Evolutionary conservation across 2,888 invertebrate genomes (phyloP).

Genomic region (Eretmocerus hayati): DNA sequence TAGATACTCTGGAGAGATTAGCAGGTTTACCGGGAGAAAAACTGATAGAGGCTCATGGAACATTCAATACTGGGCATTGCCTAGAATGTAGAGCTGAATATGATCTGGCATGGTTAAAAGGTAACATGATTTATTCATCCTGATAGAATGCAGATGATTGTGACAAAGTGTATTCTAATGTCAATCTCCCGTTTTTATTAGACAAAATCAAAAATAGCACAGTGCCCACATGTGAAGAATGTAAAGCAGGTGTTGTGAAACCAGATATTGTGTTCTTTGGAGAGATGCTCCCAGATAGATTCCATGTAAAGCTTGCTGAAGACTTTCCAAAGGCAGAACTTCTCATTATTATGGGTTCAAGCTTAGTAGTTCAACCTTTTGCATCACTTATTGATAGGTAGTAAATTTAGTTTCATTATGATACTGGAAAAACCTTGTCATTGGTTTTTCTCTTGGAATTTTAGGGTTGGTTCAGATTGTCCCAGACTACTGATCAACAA

Average conservation of each 20-base stretch:
- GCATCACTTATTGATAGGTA: conserved; percentile 78
- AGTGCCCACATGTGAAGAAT: conserved; percentile 71
- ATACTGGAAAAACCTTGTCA: neutral
- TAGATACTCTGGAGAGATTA: conserved; percentile 84
- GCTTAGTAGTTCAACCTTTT: conserved; percentile 90
- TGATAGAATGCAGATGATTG: neutral
- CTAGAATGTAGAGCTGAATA: conserved; percentile 67
- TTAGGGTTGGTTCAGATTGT: conserved; percentile 61
- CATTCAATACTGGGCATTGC: conserved; percentile 84
- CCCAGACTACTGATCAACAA: conserved; percentile 83
- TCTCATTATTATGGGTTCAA: conserved; percentile 91
- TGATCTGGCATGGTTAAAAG: conserved; percentile 79
- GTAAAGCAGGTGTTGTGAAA: conserved; percentile 73
- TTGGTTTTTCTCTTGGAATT: neutral
- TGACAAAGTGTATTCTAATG: conserved; percentile 1
- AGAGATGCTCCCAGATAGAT: conserved; percentile 75
- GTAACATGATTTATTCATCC: conserved; percentile 42
- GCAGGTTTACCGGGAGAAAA: conserved; percentile 79
- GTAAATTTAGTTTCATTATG: neutral
- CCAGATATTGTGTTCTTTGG: conserved; percentile 97
- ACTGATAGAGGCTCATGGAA: conserved; percentile 91
- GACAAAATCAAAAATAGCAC: conserved; percentile 66
- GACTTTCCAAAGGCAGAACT: conserved; percentile 86
- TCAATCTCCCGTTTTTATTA: conserved; percentile 38
- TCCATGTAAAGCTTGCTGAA: conserved; percentile 59